These are phyloP conservation scores for Ceyx margarethae DNA, from an alignment of 2,113 vertebrate genomes.

Conservation along the genomic window DNA sequence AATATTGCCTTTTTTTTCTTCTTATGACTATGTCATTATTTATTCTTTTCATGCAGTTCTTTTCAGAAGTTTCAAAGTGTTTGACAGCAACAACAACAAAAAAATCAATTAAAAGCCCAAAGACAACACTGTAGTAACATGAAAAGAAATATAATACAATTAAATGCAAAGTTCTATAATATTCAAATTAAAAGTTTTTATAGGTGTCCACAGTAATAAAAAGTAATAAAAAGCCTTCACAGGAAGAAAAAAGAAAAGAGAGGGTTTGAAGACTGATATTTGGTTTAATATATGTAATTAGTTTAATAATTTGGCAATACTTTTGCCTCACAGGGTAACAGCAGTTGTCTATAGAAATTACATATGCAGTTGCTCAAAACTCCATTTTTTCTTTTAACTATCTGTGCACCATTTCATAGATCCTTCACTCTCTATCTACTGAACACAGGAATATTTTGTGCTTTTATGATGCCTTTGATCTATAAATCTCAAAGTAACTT, in stretches of 20 bases:
- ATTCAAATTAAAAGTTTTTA: conserved; percentile 52
- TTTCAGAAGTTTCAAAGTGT: conserved; percentile 59
- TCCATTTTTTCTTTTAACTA: neutral
- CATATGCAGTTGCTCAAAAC: neutral
- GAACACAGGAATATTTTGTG: neutral
- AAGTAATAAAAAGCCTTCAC: conserved; percentile 36
- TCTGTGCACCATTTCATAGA: neutral
- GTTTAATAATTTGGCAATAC: conserved; percentile 43
- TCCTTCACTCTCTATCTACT: neutral
- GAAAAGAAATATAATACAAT: conserved; percentile 60
- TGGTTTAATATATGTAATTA: conserved; percentile 61
- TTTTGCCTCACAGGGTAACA: conserved; percentile 3
- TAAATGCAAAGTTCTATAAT: conserved; percentile 34
- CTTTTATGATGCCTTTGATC: neutral
- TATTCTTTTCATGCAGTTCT: conserved; percentile 33
- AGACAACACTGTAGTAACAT: conserved; percentile 44
- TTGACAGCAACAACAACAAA: conserved; percentile 30
- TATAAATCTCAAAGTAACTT: neutral
- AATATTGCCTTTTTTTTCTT: neutral
- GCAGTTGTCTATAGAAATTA: conserved; percentile 4
- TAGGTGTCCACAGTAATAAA: conserved; percentile 23
- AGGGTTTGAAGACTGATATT: conserved; percentile 35
- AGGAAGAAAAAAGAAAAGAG: conserved; percentile 19
- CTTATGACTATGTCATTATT: conserved; percentile 31
- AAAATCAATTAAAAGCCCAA: conserved; percentile 56